Base-by-base conservation (phyloP, 1,140 invertebrate species). In the Sinonovacula constricta region DNA sequence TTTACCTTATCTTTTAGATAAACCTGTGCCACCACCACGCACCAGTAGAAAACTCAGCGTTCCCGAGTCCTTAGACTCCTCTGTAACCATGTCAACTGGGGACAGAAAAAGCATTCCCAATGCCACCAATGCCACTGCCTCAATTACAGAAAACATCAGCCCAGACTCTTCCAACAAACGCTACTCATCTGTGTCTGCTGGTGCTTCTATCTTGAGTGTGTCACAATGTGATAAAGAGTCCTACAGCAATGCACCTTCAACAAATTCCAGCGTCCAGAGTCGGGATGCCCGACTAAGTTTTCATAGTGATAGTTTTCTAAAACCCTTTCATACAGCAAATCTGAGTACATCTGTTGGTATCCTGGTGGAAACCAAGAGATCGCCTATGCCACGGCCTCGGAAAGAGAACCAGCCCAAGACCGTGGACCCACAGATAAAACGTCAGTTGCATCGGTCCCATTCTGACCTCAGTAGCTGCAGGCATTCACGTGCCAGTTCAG, bases 401-500 rank as follows among this genome's bases (percentile, higher is more conserved):
- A 70, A 26, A 63, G 59, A 57, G 26, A 77, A 57, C 45, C 57
- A 63, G n/a, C 30, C 33, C 24, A 76, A 75, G 57, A 78, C 80
- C 60, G 45, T 69, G 2, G 63, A 57, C 45, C 59, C 82, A 14
- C 53, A 81, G 15, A 45, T 80, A 28, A 39, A 83, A 18, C 75
- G 79, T 62, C 62, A 63, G n/a, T 75, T 88, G 18, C 87, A 88
- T 24, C 81, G 89, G 33, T 90, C 89, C n/a, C 86, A 88, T 28
- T 90, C 89, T 34, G 89, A 89, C 75, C 82, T 90, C 14, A 86
- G 83, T 63, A 84, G 79, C 65, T 78, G 87, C 51, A 65, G 83
- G 68, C 86, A 86, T 79, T 86, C 83, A 2, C 75, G 85, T 36
- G 85, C 81, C 28, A 87, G 87, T 79, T 86, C 86, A 12, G 83